Percentiles rank a stretch among this genome's conserved stretches.
These are phyloP conservation scores for Aspidoscelis tigris DNA, from an alignment of 2,113 vertebrate species.

Conservation along the genomic window DNA sequence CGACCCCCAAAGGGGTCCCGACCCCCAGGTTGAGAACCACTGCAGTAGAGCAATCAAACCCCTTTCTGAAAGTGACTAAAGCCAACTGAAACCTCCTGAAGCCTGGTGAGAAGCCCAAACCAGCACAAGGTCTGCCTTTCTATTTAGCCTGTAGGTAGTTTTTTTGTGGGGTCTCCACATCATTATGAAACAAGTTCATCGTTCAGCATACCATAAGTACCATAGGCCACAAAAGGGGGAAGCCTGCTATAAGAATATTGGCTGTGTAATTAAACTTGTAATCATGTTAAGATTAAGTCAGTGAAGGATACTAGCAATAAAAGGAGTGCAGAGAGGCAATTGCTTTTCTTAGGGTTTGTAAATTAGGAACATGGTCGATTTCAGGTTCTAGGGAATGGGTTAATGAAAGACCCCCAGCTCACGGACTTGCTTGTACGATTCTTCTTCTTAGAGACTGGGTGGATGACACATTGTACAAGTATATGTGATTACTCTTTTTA, in stretches of 20 bases:
- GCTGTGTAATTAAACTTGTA: not conserved
- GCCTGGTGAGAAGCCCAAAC: too few relatives aligned
- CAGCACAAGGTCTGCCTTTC: not conserved
- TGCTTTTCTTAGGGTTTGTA: not conserved
- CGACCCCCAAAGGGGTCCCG: too few relatives aligned
- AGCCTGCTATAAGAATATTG: not conserved
- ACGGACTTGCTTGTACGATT: not conserved
- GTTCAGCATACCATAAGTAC: not conserved
- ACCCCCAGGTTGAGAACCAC: too few relatives aligned
- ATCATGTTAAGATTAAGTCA: not conserved
- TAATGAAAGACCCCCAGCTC: not conserved
- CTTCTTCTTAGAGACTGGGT: not conserved
- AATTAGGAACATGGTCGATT: too few relatives aligned
- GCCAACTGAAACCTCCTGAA: too few relatives aligned
- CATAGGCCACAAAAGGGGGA: not conserved
- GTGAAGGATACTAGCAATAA: not conserved
- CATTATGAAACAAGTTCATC: not conserved
- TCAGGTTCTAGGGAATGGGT: not conserved
- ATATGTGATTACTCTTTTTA: not conserved
- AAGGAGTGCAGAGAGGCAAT: not conserved
- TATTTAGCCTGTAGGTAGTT: not conserved
- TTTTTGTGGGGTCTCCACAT: not conserved
- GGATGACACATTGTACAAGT: not conserved
- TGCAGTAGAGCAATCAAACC: too few relatives aligned
- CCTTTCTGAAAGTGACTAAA: too few relatives aligned